Evolutionary conservation across 2,888 invertebrate genomes (phyloP), one percentile per base, ranked within the genome.

Genomic region (Lithosia quadra): DNA sequence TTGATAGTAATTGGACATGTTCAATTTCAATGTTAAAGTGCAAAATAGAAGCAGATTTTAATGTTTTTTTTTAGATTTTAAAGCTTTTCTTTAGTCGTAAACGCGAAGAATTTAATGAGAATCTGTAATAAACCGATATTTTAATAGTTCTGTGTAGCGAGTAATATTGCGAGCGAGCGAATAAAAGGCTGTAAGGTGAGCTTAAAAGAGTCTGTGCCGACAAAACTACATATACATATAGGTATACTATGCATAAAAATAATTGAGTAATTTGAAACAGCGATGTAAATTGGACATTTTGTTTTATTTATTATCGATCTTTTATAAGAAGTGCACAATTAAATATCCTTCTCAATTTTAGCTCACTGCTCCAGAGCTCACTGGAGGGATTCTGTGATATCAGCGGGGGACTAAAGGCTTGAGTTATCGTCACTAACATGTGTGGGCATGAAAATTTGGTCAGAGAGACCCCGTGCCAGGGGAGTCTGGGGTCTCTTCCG

Each of bases 41-140:
- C 61, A 36, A 74, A 74, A 43, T 33, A 49, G 49, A 55, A 36
- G 56, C 64, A 22, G 39, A 1, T 28, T 63, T 43, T 57, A 33
- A 22, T 10, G 5, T 49, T 22, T 57, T 49, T 57, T 3, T 4
- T 15, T 28, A 2, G 33, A 55, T 56, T 66, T 58, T 69, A 67
- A 68, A 57, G 58, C 15, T 28, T 69, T 73, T 65, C 63, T 63
- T 58, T 68, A 70, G 81, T 80, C 85, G 84, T 88, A 86, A 87
- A 85, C 81, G 82, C 82, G 34, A 75, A 83, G 83, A 84, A 82
- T 86, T 86, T 88, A 88, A 88, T 87, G 84, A 86, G 84, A 81
- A 83, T 69, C 63, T 72, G 62, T 86, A 87, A 86, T 87, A 86
- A 85, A 85, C 84, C 74, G 84, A 85, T 86, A 87, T 87, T 85